Percentiles rank a stretch among this genome's conserved stretches.
Evolutionary conservation across 2,888 invertebrate genomes (phyloP).

Genomic region (Papilio elwesi): DNA sequence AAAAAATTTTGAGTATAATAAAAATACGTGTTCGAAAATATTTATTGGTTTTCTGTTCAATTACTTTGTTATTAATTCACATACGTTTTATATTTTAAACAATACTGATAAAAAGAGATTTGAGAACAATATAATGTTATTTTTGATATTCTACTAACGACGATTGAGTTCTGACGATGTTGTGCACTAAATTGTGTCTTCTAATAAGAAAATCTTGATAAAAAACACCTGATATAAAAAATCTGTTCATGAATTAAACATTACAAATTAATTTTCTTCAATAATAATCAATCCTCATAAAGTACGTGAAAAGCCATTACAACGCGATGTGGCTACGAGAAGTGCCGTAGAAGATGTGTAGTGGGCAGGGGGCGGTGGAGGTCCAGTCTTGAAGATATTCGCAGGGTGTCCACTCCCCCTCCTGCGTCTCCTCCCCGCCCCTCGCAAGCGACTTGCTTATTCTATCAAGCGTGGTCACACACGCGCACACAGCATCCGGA

Average conservation of each 20-base stretch:
- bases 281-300: slow-evolving; percentile 57
- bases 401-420: slow-evolving; percentile 59
- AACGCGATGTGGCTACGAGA: slow-evolving; percentile 77
- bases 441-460: slow-evolving; percentile 83
- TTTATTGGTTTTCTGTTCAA: too few relatives aligned
- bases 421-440: slow-evolving; percentile 54
- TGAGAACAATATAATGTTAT: too few relatives aligned
- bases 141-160: too few relatives aligned
- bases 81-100: too few relatives aligned
- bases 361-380: slow-evolving; percentile 77
- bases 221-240: background rate
- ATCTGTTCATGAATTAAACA: background rate
- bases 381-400: slow-evolving; percentile 83
- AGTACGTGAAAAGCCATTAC: slow-evolving; percentile 77
- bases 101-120: too few relatives aligned
- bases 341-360: slow-evolving; percentile 81
- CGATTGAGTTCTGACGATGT: too few relatives aligned
- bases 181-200: too few relatives aligned
- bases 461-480: slow-evolving; percentile 82
- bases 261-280: slow-evolving; percentile 47
- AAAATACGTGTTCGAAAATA: too few relatives aligned
- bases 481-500: slow-evolving; percentile 63
- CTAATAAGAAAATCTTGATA: too few relatives aligned
- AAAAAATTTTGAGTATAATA: too few relatives aligned
- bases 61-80: too few relatives aligned